Conservation (phyloP, 2,888 invertebrate species). For the Hirtodrosophila alboralis region DNA sequence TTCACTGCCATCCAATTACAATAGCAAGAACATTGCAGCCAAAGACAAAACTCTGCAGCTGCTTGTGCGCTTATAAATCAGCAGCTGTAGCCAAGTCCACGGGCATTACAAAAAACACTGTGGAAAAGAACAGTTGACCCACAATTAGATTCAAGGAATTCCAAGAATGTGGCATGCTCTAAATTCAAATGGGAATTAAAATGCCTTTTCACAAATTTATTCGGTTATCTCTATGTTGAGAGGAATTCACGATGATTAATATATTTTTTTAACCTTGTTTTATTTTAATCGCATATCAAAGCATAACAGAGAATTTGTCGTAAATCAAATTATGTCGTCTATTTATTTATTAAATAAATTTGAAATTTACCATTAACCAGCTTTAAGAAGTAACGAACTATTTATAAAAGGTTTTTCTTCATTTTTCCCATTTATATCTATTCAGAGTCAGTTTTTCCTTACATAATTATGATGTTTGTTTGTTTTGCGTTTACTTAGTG, state of each 20-base stretch:
- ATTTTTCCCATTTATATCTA: slow-evolving; percentile 16
- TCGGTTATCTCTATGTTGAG: not conserved
- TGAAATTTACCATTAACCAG: too few relatives aligned
- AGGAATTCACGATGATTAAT: too few relatives aligned
- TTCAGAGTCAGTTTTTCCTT: slow-evolving; percentile 11
- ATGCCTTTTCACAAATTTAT: slow-evolving; percentile 1
- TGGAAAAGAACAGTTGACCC: slow-evolving; percentile 28
- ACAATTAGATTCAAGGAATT: not conserved
- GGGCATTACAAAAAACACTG: slow-evolving; percentile 14
- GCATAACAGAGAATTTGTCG: too few relatives aligned
- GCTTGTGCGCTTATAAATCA: slow-evolving; percentile 61
- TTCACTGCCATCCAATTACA: slow-evolving; percentile 33
- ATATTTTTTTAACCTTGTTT: too few relatives aligned
- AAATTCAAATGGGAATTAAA: slow-evolving; percentile 1
- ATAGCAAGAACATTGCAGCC: slow-evolving; percentile 22
- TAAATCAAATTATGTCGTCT: too few relatives aligned
- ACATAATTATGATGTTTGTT: slow-evolving; percentile 8
- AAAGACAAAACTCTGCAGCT: slow-evolving; percentile 18
- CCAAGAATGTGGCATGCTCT: slow-evolving; percentile 1
- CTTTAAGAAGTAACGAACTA: too few relatives aligned
- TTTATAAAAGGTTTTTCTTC: not conserved
- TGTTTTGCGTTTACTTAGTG: slow-evolving; percentile 37
- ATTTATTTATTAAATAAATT: too few relatives aligned
- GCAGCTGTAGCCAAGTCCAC: slow-evolving; percentile 37
- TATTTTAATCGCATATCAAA: too few relatives aligned